Base-by-base conservation (phyloP, 2,888 invertebrate species). In the Luperina testacea region DNA sequence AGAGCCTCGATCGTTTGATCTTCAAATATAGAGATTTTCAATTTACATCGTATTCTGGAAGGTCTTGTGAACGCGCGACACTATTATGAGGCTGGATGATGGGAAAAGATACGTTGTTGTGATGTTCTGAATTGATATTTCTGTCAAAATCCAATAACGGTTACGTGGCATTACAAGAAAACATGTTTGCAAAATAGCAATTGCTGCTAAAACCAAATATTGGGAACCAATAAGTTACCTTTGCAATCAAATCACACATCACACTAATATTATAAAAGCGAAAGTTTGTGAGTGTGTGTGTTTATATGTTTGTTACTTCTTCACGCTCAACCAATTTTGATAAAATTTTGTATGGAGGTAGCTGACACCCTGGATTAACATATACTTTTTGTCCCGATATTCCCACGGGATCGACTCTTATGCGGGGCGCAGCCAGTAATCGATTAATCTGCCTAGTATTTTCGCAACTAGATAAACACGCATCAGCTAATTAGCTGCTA, bases 1-100 rank as follows among this genome's bases (percentile, higher is more conserved):
- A 95, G 94, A 92, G 86, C 86, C 83, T 77, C 87, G 85, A 84
- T 88, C 94, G 93, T 96, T 96, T 96, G 96, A 96, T 95, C 93
- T 96, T 92, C 92, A 90, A 93, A 95, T 93, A 91, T 92, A 94
- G 94, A 94, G 94, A 94, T 95, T 95, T 96, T 95, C 95, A 96
- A 96, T 96, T 95, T 96, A 90, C 94, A 94, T 95, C 94, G 90
- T 92, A 91, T 94, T 93, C 89, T 84, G 86, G 86, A 76, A 86
- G 86, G 87, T 86, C 84, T 79, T 77, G 83, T 75, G 81, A 77
- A 76, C 69, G 69, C 67, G 77, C 82, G 75, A 87, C 79, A 82
- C 85, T 81, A 87, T 90, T 90, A 85, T 75, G 82, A 72, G 69
- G 76, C 63, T 75, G 83, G 78, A 83, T 85, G 75, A 83, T 59